Base-by-base conservation (phyloP, 2,113 vertebrate genomes). In the Pleuronectes platessa region DNA sequence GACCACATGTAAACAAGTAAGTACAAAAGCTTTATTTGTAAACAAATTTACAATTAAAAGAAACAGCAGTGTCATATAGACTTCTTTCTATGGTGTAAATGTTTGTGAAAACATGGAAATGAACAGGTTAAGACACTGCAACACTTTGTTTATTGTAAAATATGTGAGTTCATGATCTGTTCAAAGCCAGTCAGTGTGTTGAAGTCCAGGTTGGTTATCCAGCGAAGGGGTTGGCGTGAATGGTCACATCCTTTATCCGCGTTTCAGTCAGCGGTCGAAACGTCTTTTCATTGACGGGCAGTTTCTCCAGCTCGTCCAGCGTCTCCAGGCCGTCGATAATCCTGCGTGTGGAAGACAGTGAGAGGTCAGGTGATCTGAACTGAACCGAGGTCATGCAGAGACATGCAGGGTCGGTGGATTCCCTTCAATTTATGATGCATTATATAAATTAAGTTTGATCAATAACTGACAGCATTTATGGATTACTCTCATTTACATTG, bases 191-290 rank as follows among this genome's bases (percentile, higher is more conserved):
- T 58, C 10, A 4, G 23, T 7, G 17, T 8, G 13, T 2, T 40
- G 2, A 70, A 10, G 37, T 49, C 2, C 17, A 51, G 47, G 7
- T 1, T 1, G 1, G 85, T 84, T 96, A 97, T 60, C 92, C 92
- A 70, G 98, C 97, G 90, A 99, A 98, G 27, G 98, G 98, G 70
- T 99, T 99, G 68, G 98, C 98, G 24, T 99, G 98, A 76, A 99
- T 93, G 26, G 96, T 97, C 78, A 97, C 90, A 35, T 98, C 97
- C 89, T 99, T 99, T 85, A 99, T 97, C 55, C 78, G 96, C 23
- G 96, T 96, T 56, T 99, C 98, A 37, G 95, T 98, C 63, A 99
- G 90, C 17, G 98, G 98, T 26, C 96, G 94, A 69, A 98, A 99
- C 0, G 96, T 98, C 93, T 99, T 99, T 80, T 99, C 98, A 83